Evolutionary conservation across 2,888 invertebrate genomes (phyloP).

Genomic region (Cynaeus angustus): DNA sequence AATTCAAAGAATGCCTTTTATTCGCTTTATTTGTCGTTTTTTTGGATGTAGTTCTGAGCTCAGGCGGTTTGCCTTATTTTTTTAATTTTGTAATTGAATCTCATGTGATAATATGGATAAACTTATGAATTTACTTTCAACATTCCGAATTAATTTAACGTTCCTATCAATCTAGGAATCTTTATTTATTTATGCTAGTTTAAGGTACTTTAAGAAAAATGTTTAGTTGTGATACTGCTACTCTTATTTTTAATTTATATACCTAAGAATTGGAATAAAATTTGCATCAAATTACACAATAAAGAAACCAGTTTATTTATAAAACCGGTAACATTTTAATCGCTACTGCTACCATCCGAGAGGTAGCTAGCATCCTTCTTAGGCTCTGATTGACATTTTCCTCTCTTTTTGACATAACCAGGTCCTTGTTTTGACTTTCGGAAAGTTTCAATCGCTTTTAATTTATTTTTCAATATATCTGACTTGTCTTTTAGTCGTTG

Average conservation of each 20-base stretch:
- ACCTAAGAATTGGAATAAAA: conserved; percentile 40
- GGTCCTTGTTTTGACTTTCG: conserved; percentile 79
- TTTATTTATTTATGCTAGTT: conserved; percentile 40
- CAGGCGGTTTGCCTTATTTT: conserved; percentile 49
- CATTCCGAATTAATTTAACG: conserved; percentile 43
- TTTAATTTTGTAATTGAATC: conserved; percentile 42
- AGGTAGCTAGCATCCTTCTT: conserved; percentile 77
- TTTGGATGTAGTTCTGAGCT: conserved; percentile 36
- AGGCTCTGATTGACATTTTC: conserved; percentile 70
- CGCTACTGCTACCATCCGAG: conserved; percentile 79
- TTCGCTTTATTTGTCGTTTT: conserved; percentile 33
- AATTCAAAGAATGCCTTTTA: conserved; percentile 42
- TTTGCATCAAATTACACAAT: conserved; percentile 35
- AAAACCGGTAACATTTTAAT: conserved; percentile 65
- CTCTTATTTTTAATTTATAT: conserved; percentile 30
- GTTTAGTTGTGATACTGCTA: conserved; percentile 43
- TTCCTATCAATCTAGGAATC: conserved; percentile 33
- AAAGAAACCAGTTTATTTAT: conserved; percentile 24
- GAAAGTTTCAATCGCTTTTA: conserved; percentile 84
- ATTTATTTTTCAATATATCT: conserved; percentile 79
- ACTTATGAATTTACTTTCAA: conserved; percentile 26
- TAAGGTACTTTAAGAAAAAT: conserved; percentile 41
- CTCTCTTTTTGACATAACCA: conserved; percentile 73
- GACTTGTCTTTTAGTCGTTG: conserved; percentile 82
- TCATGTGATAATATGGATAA: conserved; percentile 55